Conservation (phyloP, 2,113 vertebrate species). For the Dendropsophus ebraccatus region DNA sequence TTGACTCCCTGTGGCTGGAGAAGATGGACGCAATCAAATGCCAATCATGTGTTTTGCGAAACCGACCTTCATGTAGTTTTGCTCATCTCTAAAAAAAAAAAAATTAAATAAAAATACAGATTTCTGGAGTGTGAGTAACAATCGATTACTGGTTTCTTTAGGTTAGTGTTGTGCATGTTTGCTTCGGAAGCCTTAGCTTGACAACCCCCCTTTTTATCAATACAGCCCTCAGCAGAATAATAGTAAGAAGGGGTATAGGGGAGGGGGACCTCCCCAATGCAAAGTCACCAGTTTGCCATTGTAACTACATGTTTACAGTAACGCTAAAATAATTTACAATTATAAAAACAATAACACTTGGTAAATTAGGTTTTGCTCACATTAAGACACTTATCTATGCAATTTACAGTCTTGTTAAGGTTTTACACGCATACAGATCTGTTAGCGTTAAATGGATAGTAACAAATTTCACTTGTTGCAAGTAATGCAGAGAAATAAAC, state of each 20-base stretch:
- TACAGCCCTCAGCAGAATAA: conserved; percentile 65
- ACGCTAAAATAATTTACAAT: conserved; percentile 65
- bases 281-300: conserved; percentile 49
- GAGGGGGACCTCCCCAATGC: not conserved
- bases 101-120: conserved; percentile 12
- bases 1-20: too few relatives aligned
- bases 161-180: conserved; percentile 45
- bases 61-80: too few relatives aligned
- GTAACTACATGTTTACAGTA: conserved; percentile 57
- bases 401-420: conserved; percentile 36
- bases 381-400: conserved; percentile 36
- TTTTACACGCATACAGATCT: conserved; percentile 51
- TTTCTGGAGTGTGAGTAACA: not conserved
- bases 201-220: conserved; percentile 18
- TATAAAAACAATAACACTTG: conserved; percentile 45
- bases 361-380: conserved; percentile 28
- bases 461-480: not conserved
- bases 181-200: conserved; percentile 19
- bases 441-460: not conserved
- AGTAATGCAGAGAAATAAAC: conserved; percentile 33
- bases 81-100: conserved; percentile 17
- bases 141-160: not conserved
- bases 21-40: too few relatives aligned
- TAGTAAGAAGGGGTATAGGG: conserved; percentile 5
- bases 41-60: too few relatives aligned